Conservation (phyloP, 2,797 vertebrate genomes). For the Betta splendens region DNA sequence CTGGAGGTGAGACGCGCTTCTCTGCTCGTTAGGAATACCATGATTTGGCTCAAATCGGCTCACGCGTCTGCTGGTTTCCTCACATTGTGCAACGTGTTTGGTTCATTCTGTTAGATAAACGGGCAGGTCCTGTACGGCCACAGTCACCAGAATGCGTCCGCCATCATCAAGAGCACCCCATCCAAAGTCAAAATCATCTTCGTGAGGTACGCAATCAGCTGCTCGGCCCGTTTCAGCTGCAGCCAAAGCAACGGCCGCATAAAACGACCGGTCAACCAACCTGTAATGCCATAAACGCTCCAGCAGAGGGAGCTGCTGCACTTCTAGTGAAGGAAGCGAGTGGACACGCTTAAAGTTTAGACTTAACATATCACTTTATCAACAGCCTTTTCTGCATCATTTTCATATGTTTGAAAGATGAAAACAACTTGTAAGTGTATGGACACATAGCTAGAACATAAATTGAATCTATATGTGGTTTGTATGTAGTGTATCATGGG, state of each 20-base stretch:
- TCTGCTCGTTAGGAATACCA: not conserved
- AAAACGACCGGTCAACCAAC: not conserved
- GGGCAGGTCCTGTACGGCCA: slow-evolving; percentile 93
- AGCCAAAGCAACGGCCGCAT: slow-evolving; percentile 1
- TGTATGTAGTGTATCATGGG: not conserved
- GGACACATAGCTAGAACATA: no score
- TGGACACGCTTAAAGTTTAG: fast-evolving
- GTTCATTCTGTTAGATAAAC: slow-evolving; percentile 85
- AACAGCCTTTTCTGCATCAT: no score
- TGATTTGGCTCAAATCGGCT: no score
- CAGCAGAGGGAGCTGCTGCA: slow-evolving; percentile 72
- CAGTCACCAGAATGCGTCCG: slow-evolving; percentile 97
- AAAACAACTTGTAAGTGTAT: no score
- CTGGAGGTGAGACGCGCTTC: slow-evolving; percentile 87
- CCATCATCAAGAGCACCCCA: slow-evolving; percentile 94
- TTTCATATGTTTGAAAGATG: no score
- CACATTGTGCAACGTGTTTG: no score
- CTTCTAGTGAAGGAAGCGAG: slow-evolving; percentile 8
- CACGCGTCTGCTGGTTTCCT: no score
- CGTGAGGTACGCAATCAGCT: slow-evolving; percentile 82
- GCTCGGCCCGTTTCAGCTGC: not conserved
- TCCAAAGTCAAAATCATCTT: slow-evolving; percentile 96
- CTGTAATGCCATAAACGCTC: slow-evolving; percentile 39
- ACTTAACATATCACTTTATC: no score
- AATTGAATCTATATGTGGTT: no score